phyloP scores from a whole-genome alignment of 2,888 invertebrate species.

The Sinohyriopsis cumingii region DNA sequence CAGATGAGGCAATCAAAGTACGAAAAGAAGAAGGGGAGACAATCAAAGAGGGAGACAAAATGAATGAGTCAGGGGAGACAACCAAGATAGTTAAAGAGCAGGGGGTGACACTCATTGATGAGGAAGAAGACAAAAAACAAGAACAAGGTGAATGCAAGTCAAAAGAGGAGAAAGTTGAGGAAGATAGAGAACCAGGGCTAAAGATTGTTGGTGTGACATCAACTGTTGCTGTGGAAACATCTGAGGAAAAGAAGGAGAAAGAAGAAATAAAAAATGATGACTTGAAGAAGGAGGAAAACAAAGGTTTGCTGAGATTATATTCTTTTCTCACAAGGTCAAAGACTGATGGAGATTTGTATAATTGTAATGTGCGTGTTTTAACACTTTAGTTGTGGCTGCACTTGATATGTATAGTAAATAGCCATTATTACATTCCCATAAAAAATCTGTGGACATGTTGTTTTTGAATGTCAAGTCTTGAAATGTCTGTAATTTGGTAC shows the following conservation, averaged over 20 bases:
- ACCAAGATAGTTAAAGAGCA: background rate
- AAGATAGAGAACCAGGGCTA: conserved; percentile 2
- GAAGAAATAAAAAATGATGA: conserved; percentile 8
- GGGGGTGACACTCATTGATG: conserved; percentile 2
- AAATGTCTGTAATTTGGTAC: too few relatives aligned
- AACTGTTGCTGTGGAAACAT: conserved; percentile 16
- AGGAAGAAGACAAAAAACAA: conserved; percentile 1
- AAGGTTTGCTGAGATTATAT: too few relatives aligned
- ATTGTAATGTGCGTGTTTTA: too few relatives aligned
- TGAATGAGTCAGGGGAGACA: background rate
- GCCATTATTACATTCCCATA: too few relatives aligned
- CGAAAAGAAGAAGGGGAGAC: background rate
- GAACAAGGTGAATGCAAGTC: background rate
- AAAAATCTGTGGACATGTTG: too few relatives aligned
- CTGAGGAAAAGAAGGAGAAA: conserved; percentile 14
- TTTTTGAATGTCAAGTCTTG: too few relatives aligned
- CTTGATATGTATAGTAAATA: too few relatives aligned
- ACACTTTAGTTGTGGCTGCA: too few relatives aligned
- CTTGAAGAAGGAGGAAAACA: conserved; percentile 5
- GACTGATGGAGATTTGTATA: too few relatives aligned
- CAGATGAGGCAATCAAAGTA: background rate
- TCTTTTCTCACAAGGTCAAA: too few relatives aligned
- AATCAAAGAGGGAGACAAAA: background rate
- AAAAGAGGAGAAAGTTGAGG: conserved; percentile 1
- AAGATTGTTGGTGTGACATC: conserved; percentile 31